Evolutionary conservation across 2,888 invertebrate genomes (phyloP).

Genomic region (Yponomeuta plumbellus): DNA sequence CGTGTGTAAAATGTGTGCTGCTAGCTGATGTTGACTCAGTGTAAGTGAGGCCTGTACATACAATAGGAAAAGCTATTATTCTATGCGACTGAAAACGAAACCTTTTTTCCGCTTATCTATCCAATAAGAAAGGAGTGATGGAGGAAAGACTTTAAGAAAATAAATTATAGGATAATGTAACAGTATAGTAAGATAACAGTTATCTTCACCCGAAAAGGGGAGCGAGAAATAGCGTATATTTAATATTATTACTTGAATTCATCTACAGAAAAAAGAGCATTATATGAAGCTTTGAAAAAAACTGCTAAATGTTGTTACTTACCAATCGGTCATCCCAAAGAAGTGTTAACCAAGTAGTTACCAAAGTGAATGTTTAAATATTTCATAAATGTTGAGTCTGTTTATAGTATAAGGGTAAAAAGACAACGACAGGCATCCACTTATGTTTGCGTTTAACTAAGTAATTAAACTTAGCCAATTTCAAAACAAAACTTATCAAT

Average conservation of each 20-base stretch:
- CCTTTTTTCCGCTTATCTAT: conserved; percentile 1
- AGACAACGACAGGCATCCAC: background rate
- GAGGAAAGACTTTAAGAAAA: background rate
- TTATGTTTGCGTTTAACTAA: no score
- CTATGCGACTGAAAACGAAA: background rate
- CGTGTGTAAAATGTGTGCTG: no score
- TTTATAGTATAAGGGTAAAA: background rate
- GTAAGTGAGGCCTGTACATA: no score
- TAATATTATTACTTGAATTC: background rate
- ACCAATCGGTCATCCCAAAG: background rate
- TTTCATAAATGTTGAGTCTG: background rate
- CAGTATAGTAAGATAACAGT: background rate
- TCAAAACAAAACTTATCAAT: no score
- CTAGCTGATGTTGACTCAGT: no score
- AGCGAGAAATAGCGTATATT: background rate
- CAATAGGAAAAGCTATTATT: background rate
- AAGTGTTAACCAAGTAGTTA: background rate
- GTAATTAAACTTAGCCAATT: no score
- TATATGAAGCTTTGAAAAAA: no score
- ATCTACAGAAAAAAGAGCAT: no score
- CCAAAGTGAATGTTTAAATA: background rate
- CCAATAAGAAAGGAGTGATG: background rate
- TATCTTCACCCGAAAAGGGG: background rate
- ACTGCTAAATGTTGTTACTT: background rate
- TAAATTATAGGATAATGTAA: background rate